Evolutionary conservation across 2,797 vertebrate species (phyloP).

Genomic region (Chiroxiphia lanceolata): DNA sequence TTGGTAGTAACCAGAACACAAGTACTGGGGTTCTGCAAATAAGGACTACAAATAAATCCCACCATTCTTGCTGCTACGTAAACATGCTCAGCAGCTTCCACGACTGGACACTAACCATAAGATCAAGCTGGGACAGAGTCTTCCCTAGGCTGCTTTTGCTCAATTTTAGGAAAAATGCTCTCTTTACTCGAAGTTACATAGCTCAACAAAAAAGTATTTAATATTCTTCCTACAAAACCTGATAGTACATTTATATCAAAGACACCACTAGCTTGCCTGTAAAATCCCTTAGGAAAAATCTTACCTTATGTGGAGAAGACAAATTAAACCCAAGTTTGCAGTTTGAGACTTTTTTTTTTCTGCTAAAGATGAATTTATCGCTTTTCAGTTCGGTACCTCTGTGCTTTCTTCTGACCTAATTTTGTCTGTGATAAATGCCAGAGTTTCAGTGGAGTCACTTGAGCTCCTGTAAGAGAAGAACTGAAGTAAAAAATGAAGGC

Average conservation of each 20-base stretch:
- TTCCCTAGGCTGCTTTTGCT: not conserved
- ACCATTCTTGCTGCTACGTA: not conserved
- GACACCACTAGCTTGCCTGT: not conserved
- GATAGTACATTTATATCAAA: not conserved
- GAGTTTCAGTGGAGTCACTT: conserved; percentile 60
- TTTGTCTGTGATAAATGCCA: conserved; percentile 67
- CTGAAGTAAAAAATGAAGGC: conserved; percentile 59
- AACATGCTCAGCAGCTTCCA: not conserved
- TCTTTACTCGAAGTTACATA: not conserved
- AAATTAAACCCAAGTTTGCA: conserved; percentile 42
- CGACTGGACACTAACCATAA: accelerated
- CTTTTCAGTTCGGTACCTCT: conserved; percentile 48
- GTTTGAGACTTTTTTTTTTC: not conserved
- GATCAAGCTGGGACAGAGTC: not conserved
- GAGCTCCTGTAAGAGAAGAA: conserved; percentile 64
- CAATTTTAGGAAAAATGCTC: not conserved
- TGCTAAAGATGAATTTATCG: conserved; percentile 43
- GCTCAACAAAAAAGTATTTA: not conserved
- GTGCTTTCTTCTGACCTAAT: conserved; percentile 59
- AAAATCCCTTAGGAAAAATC: conserved; percentile 33
- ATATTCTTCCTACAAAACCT: not conserved
- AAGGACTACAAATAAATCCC: not conserved
- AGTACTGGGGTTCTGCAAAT: not conserved
- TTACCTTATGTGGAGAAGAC: conserved; percentile 17
- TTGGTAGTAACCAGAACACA: not conserved